A percentile compares a stretch with the other conserved stretches of the same genome.
Evolutionary conservation across 2,113 vertebrate genomes (phyloP).

Genomic region (Astur gentilis): DNA sequence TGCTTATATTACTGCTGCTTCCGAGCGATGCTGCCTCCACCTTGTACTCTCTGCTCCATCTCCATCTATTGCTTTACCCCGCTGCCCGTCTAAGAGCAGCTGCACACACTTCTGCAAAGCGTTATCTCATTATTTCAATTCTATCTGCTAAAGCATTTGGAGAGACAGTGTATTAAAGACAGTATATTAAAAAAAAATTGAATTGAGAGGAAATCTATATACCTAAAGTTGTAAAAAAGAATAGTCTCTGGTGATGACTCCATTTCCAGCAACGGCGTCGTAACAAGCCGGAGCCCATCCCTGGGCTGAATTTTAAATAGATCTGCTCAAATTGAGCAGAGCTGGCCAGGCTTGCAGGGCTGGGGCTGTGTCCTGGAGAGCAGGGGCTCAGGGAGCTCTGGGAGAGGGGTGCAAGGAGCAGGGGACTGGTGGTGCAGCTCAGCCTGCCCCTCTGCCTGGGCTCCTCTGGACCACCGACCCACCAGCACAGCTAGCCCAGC

Average conservation of each 20-base stretch:
- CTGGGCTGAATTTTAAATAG: conserved; percentile 57
- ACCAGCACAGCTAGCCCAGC: neutral
- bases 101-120: conserved; percentile 45
- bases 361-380: neutral
- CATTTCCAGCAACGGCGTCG: neutral
- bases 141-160: conserved; percentile 66
- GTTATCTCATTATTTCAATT: conserved; percentile 67
- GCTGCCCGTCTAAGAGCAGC: neutral
- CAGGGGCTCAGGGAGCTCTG: rapidly evolving
- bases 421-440: neutral
- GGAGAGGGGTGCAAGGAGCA: neutral
- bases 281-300: conserved; percentile 14
- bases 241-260: conserved; percentile 54
- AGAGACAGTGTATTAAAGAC: conserved; percentile 64
- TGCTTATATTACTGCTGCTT: conserved; percentile 33
- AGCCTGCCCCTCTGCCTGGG: neutral
- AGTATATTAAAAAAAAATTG: conserved; percentile 70
- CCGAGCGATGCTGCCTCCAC: neutral
- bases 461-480: rapidly evolving
- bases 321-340: neutral
- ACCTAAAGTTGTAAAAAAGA: conserved; percentile 64
- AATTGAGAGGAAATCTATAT: conserved; percentile 38
- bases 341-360: neutral
- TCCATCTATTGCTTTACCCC: neutral
- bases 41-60: neutral